A percentile compares a stretch with the other conserved stretches of the same genome.
Evolutionary conservation across 2,888 invertebrate genomes (phyloP).

Genomic region (Candidula unifasciata): DNA sequence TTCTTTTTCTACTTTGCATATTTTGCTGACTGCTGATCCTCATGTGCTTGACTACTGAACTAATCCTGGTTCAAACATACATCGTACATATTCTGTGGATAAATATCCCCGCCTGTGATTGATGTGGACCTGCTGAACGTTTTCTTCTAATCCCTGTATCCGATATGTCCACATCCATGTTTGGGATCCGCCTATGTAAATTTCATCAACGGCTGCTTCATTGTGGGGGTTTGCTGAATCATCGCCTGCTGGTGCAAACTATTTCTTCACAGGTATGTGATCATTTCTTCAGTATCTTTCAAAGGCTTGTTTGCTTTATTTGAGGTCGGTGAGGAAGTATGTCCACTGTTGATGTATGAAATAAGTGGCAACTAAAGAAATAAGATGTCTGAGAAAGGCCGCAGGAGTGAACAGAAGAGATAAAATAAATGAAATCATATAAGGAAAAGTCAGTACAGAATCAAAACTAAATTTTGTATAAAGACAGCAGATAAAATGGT

Average conservation of each 20-base stretch:
- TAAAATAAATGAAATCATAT: too few species aligned
- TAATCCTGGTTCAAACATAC: background rate
- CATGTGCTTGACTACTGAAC: background rate
- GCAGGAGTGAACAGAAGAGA: too few species aligned
- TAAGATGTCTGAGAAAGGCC: too few species aligned
- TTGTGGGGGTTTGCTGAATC: constrained; percentile 17
- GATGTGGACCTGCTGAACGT: constrained; percentile 2
- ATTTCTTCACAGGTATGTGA: constrained; percentile 37
- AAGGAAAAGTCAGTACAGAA: too few species aligned
- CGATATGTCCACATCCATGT: constrained; percentile 48
- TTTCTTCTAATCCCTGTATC: background rate
- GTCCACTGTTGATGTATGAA: too few species aligned
- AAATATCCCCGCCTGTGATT: background rate
- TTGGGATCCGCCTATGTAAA: constrained; percentile 57
- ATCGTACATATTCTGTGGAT: background rate
- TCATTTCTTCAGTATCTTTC: background rate
- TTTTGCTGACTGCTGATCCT: constrained; percentile 18
- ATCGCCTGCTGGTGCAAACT: constrained; percentile 7
- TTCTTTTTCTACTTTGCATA: constrained; percentile 57
- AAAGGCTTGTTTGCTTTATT: too few species aligned
- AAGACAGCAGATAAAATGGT: too few species aligned
- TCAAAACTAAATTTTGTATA: too few species aligned
- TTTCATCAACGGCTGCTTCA: constrained; percentile 59
- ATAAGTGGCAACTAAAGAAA: too few species aligned
- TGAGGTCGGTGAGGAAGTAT: too few species aligned